Evolutionary conservation across 2,888 invertebrate genomes (phyloP).

Genomic region (Nemotelus nigrinus): DNA sequence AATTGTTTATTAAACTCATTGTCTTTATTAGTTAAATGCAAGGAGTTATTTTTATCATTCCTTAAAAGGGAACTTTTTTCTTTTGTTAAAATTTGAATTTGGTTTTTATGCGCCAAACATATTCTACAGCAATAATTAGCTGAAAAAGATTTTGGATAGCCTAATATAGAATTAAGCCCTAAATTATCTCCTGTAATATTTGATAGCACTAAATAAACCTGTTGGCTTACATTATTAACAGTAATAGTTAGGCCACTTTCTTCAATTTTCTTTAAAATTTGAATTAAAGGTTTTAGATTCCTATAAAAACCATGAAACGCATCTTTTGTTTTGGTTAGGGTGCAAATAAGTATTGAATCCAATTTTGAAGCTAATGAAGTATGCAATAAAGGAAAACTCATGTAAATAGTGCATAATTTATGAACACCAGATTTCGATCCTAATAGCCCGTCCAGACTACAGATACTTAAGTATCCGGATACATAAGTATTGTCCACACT

Average conservation of each 20-base stretch:
- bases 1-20: neutral
- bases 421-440: constrained; percentile 44
- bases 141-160: constrained; percentile 46
- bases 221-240: neutral
- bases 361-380: constrained; percentile 40
- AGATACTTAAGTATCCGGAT: too few species aligned
- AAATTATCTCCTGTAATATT: constrained; percentile 52
- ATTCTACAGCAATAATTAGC: neutral
- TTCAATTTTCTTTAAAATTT: constrained; percentile 39
- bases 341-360: constrained; percentile 42
- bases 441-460: too few species aligned
- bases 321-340: constrained; percentile 29
- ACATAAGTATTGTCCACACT: too few species aligned
- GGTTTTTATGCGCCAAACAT: neutral
- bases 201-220: constrained; percentile 20
- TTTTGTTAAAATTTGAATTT: neutral
- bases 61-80: neutral
- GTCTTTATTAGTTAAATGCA: neutral
- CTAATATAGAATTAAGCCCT: constrained; percentile 51
- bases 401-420: constrained; percentile 41
- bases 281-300: constrained; percentile 30
- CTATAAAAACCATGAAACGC: neutral
- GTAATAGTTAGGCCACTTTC: constrained; percentile 36
- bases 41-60: neutral
- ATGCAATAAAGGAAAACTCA: constrained; percentile 41